A percentile compares a stretch with the other conserved stretches of the same genome.
Conservation (phyloP, 2,113 vertebrate genomes). For the Heliornis fulica region DNA sequence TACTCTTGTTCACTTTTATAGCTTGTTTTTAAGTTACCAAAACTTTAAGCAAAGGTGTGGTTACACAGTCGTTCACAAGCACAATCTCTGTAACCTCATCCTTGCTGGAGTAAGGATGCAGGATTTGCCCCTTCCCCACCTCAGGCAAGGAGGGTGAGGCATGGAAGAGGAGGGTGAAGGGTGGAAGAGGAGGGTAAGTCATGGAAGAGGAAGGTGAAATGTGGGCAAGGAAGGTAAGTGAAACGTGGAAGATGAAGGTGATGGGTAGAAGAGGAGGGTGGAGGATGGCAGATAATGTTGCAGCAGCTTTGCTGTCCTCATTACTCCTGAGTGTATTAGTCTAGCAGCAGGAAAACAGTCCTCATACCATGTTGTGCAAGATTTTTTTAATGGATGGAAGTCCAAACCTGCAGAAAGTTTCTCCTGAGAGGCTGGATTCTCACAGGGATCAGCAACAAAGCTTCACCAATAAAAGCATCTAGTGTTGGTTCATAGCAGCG, state of each 20-base stretch:
- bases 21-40: background rate
- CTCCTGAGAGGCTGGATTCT: background rate
- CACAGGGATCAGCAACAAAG: background rate
- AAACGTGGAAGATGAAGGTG: background rate
- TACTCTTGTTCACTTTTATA: background rate
- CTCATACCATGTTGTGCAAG: background rate
- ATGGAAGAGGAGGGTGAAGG: background rate
- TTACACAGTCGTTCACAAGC: background rate
- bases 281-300: background rate
- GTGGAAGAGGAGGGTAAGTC: background rate
- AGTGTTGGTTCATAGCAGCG: background rate
- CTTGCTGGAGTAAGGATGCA: fast-evolving
- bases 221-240: background rate
- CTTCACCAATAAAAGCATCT: background rate
- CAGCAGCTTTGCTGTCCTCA: background rate
- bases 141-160: background rate
- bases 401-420: background rate
- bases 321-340: background rate
- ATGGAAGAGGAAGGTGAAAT: background rate
- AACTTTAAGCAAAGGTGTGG: background rate
- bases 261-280: background rate
- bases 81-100: fast-evolving
- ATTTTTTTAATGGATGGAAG: background rate
- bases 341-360: background rate
- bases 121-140: background rate